A percentile compares a stretch with the other conserved stretches of the same genome.
Evolutionary conservation across 2,888 invertebrate genomes (phyloP).

Genomic region (Oeneis ivallda): DNA sequence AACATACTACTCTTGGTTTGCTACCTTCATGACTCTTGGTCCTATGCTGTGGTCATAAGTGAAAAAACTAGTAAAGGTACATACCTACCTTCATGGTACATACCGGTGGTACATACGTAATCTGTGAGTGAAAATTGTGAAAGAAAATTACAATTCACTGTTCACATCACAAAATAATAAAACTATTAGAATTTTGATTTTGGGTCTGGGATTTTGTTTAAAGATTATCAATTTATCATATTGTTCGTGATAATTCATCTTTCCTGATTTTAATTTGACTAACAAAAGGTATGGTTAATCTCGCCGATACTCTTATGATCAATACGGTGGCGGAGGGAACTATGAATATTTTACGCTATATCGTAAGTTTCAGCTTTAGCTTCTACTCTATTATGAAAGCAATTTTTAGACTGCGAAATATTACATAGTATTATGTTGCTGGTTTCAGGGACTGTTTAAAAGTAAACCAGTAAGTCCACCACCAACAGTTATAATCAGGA

Average conservation of each 20-base stretch:
- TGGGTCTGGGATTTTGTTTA: not conserved
- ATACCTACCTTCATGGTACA: too few relatives aligned
- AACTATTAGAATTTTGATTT: too few relatives aligned
- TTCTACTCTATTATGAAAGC: not conserved
- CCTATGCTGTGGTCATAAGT: too few relatives aligned
- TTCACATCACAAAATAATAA: too few relatives aligned
- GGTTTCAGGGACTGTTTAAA: conserved; percentile 69
- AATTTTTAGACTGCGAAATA: not conserved
- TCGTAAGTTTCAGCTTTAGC: conserved; percentile 62
- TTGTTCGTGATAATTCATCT: not conserved
- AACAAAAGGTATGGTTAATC: conserved; percentile 72
- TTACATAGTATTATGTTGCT: not conserved
- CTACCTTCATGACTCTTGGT: too few relatives aligned
- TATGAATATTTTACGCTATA: conserved; percentile 73
- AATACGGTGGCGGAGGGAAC: conserved; percentile 77
- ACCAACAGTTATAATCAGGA: conserved; percentile 63
- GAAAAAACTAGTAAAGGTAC: too few relatives aligned
- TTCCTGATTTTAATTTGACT: conserved; percentile 2
- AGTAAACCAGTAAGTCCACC: conserved; percentile 50
- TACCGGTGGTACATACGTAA: too few relatives aligned
- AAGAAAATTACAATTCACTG: too few relatives aligned
- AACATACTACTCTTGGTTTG: too few relatives aligned
- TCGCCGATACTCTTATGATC: conserved; percentile 69
- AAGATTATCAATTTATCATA: too few relatives aligned
- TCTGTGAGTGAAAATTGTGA: too few relatives aligned